Evolutionary conservation across 2,113 vertebrate genomes (phyloP).

Genomic region (Coptodon bakossiorum): DNA sequence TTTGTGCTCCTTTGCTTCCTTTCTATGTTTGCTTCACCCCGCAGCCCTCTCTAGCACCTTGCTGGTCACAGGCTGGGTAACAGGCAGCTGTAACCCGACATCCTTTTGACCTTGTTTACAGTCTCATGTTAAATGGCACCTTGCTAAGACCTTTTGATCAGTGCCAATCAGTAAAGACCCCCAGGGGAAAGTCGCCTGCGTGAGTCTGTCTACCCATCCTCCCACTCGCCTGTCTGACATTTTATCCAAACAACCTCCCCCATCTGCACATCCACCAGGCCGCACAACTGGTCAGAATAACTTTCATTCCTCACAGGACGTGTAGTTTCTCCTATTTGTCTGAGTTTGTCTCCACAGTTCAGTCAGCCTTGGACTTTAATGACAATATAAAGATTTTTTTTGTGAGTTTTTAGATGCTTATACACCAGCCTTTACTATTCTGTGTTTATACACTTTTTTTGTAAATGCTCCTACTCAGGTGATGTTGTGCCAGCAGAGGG

Average conservation of each 20-base stretch:
- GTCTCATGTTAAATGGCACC: conserved; percentile 44
- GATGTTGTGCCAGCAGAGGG: conserved; percentile 44
- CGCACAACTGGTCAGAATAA: neutral
- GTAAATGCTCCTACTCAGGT: neutral
- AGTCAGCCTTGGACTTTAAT: neutral
- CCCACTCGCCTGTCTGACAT: conserved; percentile 16
- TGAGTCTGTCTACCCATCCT: conserved; percentile 37
- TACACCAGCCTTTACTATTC: neutral
- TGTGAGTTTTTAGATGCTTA: neutral
- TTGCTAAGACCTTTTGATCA: conserved; percentile 58
- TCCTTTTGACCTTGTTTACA: conserved; percentile 68
- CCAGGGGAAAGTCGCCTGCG: conserved; percentile 16
- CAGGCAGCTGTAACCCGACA: conserved; percentile 42
- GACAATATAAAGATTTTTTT: neutral
- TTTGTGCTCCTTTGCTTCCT: neutral
- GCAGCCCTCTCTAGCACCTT: neutral
- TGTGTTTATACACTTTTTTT: neutral
- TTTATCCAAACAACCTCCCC: neutral
- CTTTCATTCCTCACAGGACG: neutral
- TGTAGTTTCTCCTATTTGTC: neutral
- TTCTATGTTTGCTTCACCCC: neutral
- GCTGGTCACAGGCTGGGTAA: conserved; percentile 20
- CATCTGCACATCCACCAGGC: conserved; percentile 17
- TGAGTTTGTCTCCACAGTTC: neutral
- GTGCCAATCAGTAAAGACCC: conserved; percentile 39